Conservation (phyloP, 1,140 invertebrate species). For the Neodiprion pinetum region DNA sequence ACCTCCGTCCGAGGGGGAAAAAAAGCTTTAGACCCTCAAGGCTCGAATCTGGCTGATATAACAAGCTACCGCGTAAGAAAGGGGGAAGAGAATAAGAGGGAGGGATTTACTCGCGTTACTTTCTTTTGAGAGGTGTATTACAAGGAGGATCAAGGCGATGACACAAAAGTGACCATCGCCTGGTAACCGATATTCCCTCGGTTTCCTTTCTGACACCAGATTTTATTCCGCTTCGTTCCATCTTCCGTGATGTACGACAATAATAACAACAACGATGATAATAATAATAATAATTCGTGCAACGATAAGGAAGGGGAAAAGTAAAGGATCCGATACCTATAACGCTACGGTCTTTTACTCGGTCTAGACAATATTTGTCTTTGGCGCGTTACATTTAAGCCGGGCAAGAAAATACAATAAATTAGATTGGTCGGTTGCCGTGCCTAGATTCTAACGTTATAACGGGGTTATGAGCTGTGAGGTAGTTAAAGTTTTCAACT, state of each 20-base stretch:
- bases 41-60: slow-evolving; percentile 36
- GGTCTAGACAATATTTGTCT: slow-evolving; percentile 52
- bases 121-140: slow-evolving; percentile 34
- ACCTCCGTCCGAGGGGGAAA: neutral
- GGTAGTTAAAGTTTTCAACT: slow-evolving; percentile 55
- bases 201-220: neutral
- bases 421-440: slow-evolving; percentile 29
- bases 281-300: slow-evolving; percentile 23
- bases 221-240: no score
- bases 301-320: slow-evolving; percentile 19
- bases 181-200: slow-evolving; percentile 39
- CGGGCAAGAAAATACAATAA: slow-evolving; percentile 49
- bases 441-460: slow-evolving; percentile 37
- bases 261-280: no score
- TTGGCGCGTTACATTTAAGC: slow-evolving; percentile 27
- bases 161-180: slow-evolving; percentile 52
- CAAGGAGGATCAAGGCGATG: slow-evolving; percentile 16
- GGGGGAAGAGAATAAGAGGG: slow-evolving; percentile 6
- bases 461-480: slow-evolving; percentile 55
- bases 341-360: slow-evolving; percentile 3
- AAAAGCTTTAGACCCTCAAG: neutral
- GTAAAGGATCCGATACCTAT: neutral
- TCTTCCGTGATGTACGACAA: no score
- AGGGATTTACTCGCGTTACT: slow-evolving; percentile 29
- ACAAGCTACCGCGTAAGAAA: slow-evolving; percentile 33